These are phyloP conservation scores for Sicus ferrugineus DNA, from an alignment of 2,888 invertebrate genomes.

Conservation along the genomic window DNA sequence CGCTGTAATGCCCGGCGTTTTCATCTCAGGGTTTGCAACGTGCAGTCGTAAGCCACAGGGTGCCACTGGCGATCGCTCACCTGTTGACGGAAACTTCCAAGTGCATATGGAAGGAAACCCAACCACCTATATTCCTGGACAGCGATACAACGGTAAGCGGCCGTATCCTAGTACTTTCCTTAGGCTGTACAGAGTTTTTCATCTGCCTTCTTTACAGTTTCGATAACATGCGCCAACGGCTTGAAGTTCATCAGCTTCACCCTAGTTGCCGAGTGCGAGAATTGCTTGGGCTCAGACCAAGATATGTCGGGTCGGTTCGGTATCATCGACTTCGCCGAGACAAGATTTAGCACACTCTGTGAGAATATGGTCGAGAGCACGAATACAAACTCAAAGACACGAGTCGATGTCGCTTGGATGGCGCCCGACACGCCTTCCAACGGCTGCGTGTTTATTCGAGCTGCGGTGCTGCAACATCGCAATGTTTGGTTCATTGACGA, in stretches of 20 bases:
- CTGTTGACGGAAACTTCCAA: constrained; percentile 74
- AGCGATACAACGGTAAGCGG: constrained; percentile 77
- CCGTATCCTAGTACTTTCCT: no score
- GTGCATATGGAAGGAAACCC: constrained; percentile 75
- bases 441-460: constrained; percentile 84
- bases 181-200: constrained; percentile 47
- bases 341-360: constrained; percentile 79
- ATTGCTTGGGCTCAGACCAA: constrained; percentile 57
- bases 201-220: constrained; percentile 65
- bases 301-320: constrained; percentile 71
- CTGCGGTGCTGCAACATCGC: constrained; percentile 77
- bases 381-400: constrained; percentile 77
- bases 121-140: constrained; percentile 74
- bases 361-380: constrained; percentile 85
- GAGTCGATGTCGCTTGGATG: constrained; percentile 80
- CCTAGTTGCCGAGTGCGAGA: constrained; percentile 78
- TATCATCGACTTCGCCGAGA: constrained; percentile 75
- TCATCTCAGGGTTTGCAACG: constrained; percentile 18
- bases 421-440: constrained; percentile 76
- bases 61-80: constrained; percentile 62
- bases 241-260: constrained; percentile 83
- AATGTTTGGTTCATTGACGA: constrained; percentile 85
- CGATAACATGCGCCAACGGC: constrained; percentile 71
- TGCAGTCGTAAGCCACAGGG: constrained; percentile 67
- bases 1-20: background rate